Evolutionary conservation across 2,888 invertebrate species (phyloP), one percentile per base, ranked within the genome.

Genomic region (Dinocampus coccinellae): DNA sequence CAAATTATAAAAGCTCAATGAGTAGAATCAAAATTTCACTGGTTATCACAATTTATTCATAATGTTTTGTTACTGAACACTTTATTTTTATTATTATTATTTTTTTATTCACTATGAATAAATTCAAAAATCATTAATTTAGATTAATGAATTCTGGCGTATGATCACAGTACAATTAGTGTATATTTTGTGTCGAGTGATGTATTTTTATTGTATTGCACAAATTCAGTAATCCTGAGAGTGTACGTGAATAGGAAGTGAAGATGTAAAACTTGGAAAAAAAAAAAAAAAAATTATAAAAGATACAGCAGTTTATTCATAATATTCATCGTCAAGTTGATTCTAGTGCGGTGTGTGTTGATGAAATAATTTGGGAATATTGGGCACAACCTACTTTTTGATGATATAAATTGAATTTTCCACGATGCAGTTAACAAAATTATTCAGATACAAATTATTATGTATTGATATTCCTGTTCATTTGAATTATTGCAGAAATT

Each of bases 321-420:
- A n/a, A 53, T 52, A 36, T 68, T 68, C 47, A 68, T 58, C n/a
- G 4, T 65, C 26, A 47, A 42, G 52, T 60, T 60, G 47, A 29
- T 42, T 47, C 29, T 60, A 22, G 13, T 34, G 67, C 58, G 22
- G 39, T 16, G 57, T 65, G 47, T 68, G 60, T 68, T 68, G 67
- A 68, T 60, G 60, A 60, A 68, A 60, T 60, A 47, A 26, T 58
- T 60, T 4, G 33, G 42, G 47, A 33, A 68, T 47, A 47, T 68
- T 68, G 47, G 33, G 67, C 16, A 47, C 67, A 68, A 60, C 67
- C 67, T 60, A 60, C 67, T 60, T 68, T 33, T 47, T 47, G 47
- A 60, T 66, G 7, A 4, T 4, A 29, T 29, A 55, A 36, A 66
- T 55, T 57, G 57, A 36, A 36, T 16, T 1, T 9, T 55, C 34